Conservation (phyloP, 2,113 vertebrate species). For the Rhombomys opimus region DNA sequence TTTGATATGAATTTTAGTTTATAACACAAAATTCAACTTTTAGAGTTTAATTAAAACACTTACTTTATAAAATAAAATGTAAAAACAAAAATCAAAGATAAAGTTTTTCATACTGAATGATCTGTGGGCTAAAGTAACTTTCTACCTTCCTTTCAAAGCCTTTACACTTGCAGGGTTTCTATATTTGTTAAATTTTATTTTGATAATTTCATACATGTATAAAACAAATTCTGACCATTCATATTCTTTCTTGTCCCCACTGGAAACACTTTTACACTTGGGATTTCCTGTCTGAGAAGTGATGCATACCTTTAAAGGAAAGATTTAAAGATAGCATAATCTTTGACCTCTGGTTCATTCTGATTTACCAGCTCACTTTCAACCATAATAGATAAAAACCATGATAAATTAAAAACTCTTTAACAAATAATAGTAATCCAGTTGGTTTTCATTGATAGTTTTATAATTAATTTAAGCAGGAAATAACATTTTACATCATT, state of each 20-base stretch:
- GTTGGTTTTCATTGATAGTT: background rate
- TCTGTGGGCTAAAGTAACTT: background rate
- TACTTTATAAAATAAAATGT: background rate
- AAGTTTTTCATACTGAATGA: background rate
- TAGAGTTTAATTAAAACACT: background rate
- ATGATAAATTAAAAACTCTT: conserved; percentile 7
- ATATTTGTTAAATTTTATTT: background rate
- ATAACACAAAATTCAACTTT: background rate
- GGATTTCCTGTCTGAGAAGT: background rate
- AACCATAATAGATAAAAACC: background rate
- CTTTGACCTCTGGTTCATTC: background rate
- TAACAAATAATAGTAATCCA: conserved; percentile 26
- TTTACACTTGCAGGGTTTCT: background rate
- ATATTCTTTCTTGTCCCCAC: too few species aligned
- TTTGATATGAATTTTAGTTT: background rate
- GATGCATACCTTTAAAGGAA: background rate
- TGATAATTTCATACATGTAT: background rate
- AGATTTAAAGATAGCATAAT: background rate
- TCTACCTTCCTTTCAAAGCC: background rate
- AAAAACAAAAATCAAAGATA: background rate
- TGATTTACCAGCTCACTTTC: background rate
- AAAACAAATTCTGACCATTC: too few species aligned
- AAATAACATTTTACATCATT: background rate
- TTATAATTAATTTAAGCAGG: background rate
- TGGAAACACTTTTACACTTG: background rate